phyloP scores from a whole-genome alignment of 2,888 invertebrate species.

The Lingula anatina region DNA sequence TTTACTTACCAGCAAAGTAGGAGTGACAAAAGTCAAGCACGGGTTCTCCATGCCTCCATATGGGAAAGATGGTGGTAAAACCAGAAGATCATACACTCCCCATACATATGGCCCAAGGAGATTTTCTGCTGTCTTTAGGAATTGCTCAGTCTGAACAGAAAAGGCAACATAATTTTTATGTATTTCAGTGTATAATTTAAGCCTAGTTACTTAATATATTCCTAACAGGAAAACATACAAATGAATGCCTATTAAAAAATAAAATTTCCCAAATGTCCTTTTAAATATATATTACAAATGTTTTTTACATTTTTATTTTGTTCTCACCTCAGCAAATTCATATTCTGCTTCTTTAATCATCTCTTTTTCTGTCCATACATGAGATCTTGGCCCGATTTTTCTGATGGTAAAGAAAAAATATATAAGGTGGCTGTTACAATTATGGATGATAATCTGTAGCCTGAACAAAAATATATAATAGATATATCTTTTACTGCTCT shows the following conservation, averaged over 20 bases:
- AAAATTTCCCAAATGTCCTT: too few relatives aligned
- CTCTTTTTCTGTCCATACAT: constrained; percentile 86
- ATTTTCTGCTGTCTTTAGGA: constrained; percentile 74
- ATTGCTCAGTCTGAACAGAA: constrained; percentile 64
- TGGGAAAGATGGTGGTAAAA: constrained; percentile 89
- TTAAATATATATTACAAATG: too few relatives aligned
- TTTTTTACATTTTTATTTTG: too few relatives aligned
- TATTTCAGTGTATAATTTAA: too few relatives aligned
- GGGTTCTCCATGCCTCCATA: constrained; percentile 98
- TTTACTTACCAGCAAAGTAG: constrained; percentile 71
- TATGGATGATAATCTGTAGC: too few relatives aligned
- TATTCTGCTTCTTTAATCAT: constrained; percentile 76
- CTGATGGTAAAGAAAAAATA: constrained; percentile 45
- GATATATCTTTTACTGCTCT: too few relatives aligned
- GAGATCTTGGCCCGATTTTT: constrained; percentile 71
- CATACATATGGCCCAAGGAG: constrained; percentile 86
- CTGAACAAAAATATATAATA: too few relatives aligned
- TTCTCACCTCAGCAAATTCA: constrained; percentile 72
- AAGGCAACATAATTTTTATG: background rate
- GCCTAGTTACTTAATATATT: too few relatives aligned
- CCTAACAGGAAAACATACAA: background rate
- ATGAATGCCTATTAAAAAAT: background rate
- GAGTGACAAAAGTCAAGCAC: constrained; percentile 90
- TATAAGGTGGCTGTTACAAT: background rate
- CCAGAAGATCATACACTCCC: constrained; percentile 80